Conservation (phyloP, 2,113 vertebrate genomes). For the Aptenodytes forsteri region DNA sequence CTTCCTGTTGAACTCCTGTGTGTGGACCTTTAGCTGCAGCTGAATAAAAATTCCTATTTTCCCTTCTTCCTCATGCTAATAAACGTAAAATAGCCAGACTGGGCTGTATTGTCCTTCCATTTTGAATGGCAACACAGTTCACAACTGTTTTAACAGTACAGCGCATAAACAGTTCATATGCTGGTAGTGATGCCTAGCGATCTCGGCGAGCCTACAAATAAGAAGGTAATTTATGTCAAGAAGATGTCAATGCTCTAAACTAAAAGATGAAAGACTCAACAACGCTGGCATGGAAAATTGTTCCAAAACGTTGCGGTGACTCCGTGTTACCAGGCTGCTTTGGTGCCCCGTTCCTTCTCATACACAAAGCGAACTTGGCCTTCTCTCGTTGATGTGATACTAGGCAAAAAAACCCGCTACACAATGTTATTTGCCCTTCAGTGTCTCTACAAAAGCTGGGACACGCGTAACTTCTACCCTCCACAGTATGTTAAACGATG, state of each 20-base stretch:
- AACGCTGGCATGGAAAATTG: neutral
- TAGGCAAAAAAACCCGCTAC: neutral
- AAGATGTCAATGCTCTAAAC: neutral
- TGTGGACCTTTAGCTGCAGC: neutral
- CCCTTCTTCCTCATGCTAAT: constrained; percentile 2
- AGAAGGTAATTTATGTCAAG: neutral
- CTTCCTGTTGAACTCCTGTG: constrained; percentile 39
- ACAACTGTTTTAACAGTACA: neutral
- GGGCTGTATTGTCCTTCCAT: neutral
- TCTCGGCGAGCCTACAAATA: neutral
- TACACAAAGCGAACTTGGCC: neutral
- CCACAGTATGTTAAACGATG: neutral
- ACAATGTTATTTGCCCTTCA: neutral
- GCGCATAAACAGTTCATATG: neutral
- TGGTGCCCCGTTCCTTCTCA: neutral
- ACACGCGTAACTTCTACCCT: neutral
- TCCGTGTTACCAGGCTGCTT: neutral
- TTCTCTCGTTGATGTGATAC: neutral
- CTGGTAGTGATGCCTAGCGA: neutral
- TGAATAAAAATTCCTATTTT: neutral
- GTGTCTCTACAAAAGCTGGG: neutral
- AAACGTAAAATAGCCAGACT: neutral
- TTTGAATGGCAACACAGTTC: neutral
- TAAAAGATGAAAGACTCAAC: neutral
- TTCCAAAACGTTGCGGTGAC: neutral